Evolutionary conservation across 2,888 invertebrate species (phyloP), one percentile per base, ranked within the genome.

Genomic region (Nineta flava): DNA sequence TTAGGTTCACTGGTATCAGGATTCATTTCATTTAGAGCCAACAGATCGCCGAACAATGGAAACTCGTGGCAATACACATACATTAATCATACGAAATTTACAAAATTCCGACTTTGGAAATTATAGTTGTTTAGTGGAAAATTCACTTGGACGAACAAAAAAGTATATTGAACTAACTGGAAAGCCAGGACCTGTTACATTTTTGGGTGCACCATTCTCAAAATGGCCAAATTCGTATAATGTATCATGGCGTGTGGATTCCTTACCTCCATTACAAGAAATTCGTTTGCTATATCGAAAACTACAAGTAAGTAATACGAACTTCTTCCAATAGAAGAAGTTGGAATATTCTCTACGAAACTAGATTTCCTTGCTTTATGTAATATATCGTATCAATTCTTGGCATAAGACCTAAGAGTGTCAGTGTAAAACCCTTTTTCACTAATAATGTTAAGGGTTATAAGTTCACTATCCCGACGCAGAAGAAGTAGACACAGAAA

Each of bases 181-280:
- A 10, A 72, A 75, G 53, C 81, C 80, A 1, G 77, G 79, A 3
- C 75, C 77, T 15, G 77, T 79, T 1, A 71, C 74, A 55, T 75
- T 80, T 54, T 70, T 76, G 52, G 78, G 77, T 52, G 71, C 76
- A 1, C 73, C 74, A 1, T 70, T 75, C 57, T 76, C 79, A 55
- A 67, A 72, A 19, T 71, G 74, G 53, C 70, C 76, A 43, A 74
- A 76, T 61, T 73, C 75, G 52, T 81, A 79, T 61, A 76, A 77
- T 57, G 63, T 81, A 46, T 76, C 76, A 26, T 81, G 80, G 79
- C 71, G 71, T 48, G 77, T 80, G 34, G 79, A 81, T 58, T 78
- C 78, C 7, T 78, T 78, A 56, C 77, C 79, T 48, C 73, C 75
- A 2, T 70, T 81, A 32, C 68, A 75, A 46, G 79, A 80, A 65